Evolutionary conservation across 2,888 invertebrate species (phyloP).

Genomic region (Drosophila melanosoma): DNA sequence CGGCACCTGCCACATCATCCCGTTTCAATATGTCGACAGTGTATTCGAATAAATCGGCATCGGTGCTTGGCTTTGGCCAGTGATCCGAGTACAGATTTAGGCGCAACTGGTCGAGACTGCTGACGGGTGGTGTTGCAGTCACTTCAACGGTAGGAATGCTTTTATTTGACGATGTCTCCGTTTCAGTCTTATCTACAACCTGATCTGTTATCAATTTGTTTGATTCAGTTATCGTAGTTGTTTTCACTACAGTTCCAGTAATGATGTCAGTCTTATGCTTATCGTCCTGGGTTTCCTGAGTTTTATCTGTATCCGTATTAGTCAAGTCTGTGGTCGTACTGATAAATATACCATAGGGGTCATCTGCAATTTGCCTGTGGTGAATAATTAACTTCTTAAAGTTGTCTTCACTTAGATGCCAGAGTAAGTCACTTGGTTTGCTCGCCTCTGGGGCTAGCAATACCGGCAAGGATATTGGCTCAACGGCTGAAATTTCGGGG

Average conservation of each 20-base stretch:
- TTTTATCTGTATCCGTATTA: conserved; percentile 43
- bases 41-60: conserved; percentile 51
- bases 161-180: conserved; percentile 65
- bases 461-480: conserved; percentile 12
- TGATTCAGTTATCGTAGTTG: conserved; percentile 64
- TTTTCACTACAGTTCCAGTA: conserved; percentile 72
- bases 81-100: conserved; percentile 74
- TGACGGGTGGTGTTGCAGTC: conserved; percentile 27
- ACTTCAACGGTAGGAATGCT: conserved; percentile 67
- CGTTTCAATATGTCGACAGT: conserved; percentile 53
- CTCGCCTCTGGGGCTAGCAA: conserved; percentile 4
- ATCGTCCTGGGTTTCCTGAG: conserved; percentile 75
- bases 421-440: conserved; percentile 48
- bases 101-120: conserved; percentile 58
- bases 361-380: conserved; percentile 44
- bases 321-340: conserved; percentile 36
- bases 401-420: conserved; percentile 71
- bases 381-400: conserved; percentile 58
- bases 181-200: conserved; percentile 77
- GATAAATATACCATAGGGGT: conserved; percentile 41
- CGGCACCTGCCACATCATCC: conserved; percentile 45
- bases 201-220: conserved; percentile 55
- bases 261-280: conserved; percentile 79
- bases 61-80: conserved; percentile 63
- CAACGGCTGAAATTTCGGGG: conserved; percentile 3